Evolutionary conservation across 92 coral and sea anemone species (phyloP).

Genomic region (Heteractis magnifica): DNA sequence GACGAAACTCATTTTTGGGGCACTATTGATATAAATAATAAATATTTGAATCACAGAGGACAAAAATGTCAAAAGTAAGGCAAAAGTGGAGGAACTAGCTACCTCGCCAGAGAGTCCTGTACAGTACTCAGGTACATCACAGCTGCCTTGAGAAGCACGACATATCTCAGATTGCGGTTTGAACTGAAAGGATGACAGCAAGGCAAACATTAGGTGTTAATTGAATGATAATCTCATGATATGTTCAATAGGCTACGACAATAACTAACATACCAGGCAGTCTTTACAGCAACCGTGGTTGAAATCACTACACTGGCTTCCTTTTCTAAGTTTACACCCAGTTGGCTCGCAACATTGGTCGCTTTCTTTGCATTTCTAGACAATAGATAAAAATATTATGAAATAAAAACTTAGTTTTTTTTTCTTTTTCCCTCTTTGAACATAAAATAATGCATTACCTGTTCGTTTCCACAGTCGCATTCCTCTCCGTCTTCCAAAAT

Average conservation of each 20-base stretch:
- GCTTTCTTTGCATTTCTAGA: constrained; percentile 36
- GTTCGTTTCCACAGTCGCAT: constrained; percentile 47
- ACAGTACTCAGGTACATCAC: constrained; percentile 51
- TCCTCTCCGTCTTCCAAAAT: constrained; percentile 40
- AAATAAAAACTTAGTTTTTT: not conserved
- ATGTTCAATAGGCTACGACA: not conserved
- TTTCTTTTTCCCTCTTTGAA: no score
- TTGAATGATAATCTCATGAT: not conserved
- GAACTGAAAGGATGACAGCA: constrained; percentile 13
- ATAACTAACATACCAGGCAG: constrained; percentile 36
- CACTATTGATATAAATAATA: constrained; percentile 1
- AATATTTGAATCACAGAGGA: not conserved
- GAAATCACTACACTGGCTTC: constrained; percentile 50
- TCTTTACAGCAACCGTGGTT: constrained; percentile 38
- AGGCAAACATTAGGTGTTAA: not conserved
- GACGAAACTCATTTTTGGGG: constrained; percentile 19
- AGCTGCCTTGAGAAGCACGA: constrained; percentile 22
- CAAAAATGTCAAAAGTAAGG: not conserved
- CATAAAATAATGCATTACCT: constrained; percentile 8
- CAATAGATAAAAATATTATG: constrained; percentile 1
- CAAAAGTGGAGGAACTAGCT: not conserved
- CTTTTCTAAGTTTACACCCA: constrained; percentile 34
- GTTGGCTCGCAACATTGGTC: constrained; percentile 43
- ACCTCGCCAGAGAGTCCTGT: constrained; percentile 41
- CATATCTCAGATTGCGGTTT: constrained; percentile 33